Evolutionary conservation across 2,797 vertebrate species (phyloP).

Genomic region (Amblyopsis hoosieri): DNA sequence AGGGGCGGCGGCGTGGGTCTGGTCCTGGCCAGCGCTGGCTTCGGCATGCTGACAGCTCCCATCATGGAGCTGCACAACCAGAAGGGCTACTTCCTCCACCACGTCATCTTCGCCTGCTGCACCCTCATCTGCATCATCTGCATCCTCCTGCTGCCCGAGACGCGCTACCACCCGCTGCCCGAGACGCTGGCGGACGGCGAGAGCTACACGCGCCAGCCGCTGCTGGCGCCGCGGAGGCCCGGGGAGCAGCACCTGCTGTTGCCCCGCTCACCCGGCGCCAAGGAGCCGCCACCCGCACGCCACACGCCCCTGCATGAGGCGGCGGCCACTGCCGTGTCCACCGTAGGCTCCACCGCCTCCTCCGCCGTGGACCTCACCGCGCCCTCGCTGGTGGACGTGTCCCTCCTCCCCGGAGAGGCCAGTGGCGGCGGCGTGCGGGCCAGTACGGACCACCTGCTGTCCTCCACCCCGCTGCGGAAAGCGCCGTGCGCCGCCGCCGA

Average conservation of each 20-base stretch:
- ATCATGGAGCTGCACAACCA: conserved; percentile 99
- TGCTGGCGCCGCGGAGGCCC: conserved; percentile 86
- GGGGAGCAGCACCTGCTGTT: conserved; percentile 88
- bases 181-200: conserved; percentile 90
- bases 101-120: conserved; percentile 97
- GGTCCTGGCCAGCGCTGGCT: conserved; percentile 93
- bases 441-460: conserved; percentile 54
- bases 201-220: conserved; percentile 87
- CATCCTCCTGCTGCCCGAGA: conserved; percentile 94
- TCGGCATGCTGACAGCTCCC: conserved; percentile 93
- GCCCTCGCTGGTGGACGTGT: conserved; percentile 26
- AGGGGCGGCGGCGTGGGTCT: conserved; percentile 93
- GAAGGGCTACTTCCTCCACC: conserved; percentile 98
- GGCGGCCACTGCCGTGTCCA: conserved; percentile 76
- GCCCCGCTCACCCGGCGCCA: conserved; percentile 85
- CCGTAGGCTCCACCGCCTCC: conserved; percentile 86
- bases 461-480: conserved; percentile 60
- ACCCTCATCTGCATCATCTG: conserved; percentile 99
- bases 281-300: conserved; percentile 86
- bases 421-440: conserved; percentile 11
- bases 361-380: conserved; percentile 67
- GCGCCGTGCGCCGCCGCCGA: conserved; percentile 44
- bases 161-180: conserved; percentile 87
- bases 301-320: conserved; percentile 78
- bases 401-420: neutral